A percentile compares a stretch with the other conserved stretches of the same genome.
phyloP scores from a whole-genome alignment of 2,797 vertebrate genomes.

The Bradypus variegatus region DNA sequence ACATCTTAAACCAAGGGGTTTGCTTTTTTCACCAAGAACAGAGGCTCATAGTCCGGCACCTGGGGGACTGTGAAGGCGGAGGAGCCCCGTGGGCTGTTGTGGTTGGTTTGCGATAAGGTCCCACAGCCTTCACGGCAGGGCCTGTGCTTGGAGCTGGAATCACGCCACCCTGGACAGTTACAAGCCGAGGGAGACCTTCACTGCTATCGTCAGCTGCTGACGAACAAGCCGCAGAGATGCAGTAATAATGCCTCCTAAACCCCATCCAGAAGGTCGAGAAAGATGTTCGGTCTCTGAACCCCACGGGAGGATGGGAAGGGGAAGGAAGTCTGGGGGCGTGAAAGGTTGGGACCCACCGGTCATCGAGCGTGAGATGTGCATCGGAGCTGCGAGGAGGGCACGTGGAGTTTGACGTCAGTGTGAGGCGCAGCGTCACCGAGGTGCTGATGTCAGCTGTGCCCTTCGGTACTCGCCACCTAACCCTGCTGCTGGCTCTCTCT shows the following conservation, averaged over 20 bases:
- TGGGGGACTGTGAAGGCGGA: background rate
- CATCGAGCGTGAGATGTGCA: accelerated
- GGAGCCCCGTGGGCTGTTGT: background rate
- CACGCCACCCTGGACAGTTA: background rate
- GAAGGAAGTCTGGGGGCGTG: background rate
- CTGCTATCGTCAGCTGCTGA: background rate
- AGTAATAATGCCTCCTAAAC: accelerated
- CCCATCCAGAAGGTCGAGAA: accelerated
- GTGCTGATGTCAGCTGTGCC: accelerated
- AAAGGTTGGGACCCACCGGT: background rate
- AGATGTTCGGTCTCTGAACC: accelerated
- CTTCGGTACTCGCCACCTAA: accelerated
- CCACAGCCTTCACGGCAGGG: background rate
- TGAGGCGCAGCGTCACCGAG: no score
- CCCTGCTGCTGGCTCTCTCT: background rate
- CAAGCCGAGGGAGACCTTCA: accelerated
- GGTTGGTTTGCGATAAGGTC: accelerated
- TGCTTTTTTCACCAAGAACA: background rate
- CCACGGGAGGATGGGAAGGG: accelerated
- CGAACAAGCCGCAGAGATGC: background rate
- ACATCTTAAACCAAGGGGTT: background rate
- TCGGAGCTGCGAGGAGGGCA: accelerated
- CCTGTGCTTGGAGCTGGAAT: background rate
- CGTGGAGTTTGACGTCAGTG: accelerated
- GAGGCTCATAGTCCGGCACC: background rate